Evolutionary conservation across 2,888 invertebrate genomes (phyloP), one percentile per base, ranked within the genome.

Genomic region (Brachycybe producta): DNA sequence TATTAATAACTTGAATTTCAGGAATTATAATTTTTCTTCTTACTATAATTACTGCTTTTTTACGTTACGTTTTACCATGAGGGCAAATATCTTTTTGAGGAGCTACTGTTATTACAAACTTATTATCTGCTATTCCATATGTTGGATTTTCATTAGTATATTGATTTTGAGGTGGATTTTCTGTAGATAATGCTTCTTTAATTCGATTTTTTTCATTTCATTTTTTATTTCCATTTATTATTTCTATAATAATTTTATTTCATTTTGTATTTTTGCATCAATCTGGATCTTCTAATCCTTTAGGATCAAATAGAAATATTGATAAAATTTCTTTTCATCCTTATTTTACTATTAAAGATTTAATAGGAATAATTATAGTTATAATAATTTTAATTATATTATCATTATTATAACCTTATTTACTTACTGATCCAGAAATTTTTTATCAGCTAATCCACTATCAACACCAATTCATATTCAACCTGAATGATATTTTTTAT

Each of bases 401-500:
- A 66, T 70, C 71, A 1, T 60, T 77, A 65, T 63, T 65, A 54
- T 69, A 67, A 3, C 81, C 80, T 0, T 75, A 76, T 59, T 55
- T 78, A 62, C 59, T 83, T 64, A 73, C 75, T 58, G 81, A 82
- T 26, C 77, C 79, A 0, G 82, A 82, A 71, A 82, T 69, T 84
- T 81, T 69, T 77, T 74, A 19, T 75, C 76, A 0, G 80, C 80
- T 3, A 80, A 80, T 57, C 74, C 78, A 0, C 60, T 80, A 70
- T 72, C 77, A 15, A 82, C 82, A 0, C 82, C 83, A 0, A 64
- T 74, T 5, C 83, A 83, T 63, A 84, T 84, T 71, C 79, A 84
- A 75, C 83, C 82, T 40, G 84, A 85, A 75, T 84, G 82, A 77
- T 84, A 84, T 65, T 85, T 84, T 61, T 65, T 84, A 72, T 84